phyloP scores from a whole-genome alignment of 1,140 invertebrate species.

The Procambarus virginalis region DNA sequence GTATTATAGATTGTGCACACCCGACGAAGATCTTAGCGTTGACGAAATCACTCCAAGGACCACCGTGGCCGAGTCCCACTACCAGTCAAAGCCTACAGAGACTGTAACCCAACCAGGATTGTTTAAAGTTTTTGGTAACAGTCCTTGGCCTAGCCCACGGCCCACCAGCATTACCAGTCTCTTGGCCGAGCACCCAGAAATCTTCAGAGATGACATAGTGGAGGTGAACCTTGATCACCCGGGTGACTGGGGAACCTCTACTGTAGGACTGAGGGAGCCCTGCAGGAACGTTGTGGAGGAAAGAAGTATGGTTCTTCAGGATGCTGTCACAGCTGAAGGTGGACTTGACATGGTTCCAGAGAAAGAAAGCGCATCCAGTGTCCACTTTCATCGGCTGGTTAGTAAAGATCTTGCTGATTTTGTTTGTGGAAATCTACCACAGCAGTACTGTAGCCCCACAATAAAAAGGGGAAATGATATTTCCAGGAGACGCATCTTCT shows the following conservation, averaged over 20 bases:
- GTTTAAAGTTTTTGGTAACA: slow-evolving; percentile 28
- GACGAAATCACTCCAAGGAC: neutral
- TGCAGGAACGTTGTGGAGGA: neutral
- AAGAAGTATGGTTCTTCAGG: neutral
- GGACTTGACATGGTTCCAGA: slow-evolving; percentile 57
- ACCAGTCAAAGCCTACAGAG: neutral
- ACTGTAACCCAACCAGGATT: slow-evolving; percentile 30
- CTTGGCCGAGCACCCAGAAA: slow-evolving; percentile 44
- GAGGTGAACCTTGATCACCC: neutral
- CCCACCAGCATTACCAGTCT: slow-evolving; percentile 51
- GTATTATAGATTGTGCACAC: slow-evolving; percentile 53
- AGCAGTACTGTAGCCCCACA: too few relatives aligned
- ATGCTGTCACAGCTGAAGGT: slow-evolving; percentile 3
- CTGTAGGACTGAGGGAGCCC: neutral
- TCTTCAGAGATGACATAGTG: slow-evolving; percentile 27
- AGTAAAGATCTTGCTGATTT: neutral
- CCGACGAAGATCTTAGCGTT: slow-evolving; percentile 17
- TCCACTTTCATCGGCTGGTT: slow-evolving; percentile 10
- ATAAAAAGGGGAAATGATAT: too few relatives aligned
- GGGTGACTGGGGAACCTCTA: neutral
- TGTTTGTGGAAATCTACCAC: neutral
- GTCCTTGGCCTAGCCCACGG: neutral
- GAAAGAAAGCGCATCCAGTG: slow-evolving; percentile 27
- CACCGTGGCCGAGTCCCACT: neutral
- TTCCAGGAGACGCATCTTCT: too few relatives aligned